Evolutionary conservation across 2,113 vertebrate species (phyloP).

Genomic region (Nymphicus hollandicus): DNA sequence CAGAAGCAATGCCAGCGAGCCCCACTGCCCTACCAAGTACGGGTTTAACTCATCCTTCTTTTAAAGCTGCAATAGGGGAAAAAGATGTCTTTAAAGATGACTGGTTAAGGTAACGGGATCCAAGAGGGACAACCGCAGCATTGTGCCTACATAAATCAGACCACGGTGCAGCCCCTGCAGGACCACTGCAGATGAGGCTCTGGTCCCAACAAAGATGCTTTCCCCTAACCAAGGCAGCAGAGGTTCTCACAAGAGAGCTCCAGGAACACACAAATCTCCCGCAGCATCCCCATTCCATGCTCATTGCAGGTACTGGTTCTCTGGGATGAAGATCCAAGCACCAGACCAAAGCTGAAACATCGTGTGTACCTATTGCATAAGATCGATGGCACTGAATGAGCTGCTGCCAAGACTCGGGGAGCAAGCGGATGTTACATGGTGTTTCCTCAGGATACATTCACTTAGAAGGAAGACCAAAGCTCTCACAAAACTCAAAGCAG

Average conservation of each 20-base stretch:
- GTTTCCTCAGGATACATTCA: neutral
- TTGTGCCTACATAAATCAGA: neutral
- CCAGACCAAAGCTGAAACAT: neutral
- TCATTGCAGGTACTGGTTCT: accelerated
- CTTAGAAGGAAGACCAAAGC: neutral
- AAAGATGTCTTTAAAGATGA: neutral
- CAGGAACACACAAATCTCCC: neutral
- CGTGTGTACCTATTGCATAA: neutral
- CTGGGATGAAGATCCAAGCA: neutral
- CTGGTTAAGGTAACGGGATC: neutral
- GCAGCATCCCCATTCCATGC: accelerated
- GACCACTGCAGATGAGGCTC: neutral
- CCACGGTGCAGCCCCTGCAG: accelerated
- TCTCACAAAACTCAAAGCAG: neutral
- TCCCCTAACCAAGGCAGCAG: no score
- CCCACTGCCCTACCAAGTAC: neutral
- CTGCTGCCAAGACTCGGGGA: neutral
- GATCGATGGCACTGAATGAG: accelerated
- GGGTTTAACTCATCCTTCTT: neutral
- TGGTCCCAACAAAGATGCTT: neutral
- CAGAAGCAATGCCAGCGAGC: neutral
- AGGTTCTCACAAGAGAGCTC: neutral
- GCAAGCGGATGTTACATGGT: accelerated
- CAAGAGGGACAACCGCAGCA: neutral
- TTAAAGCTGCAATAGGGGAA: accelerated